Conservation (phyloP, 2,888 invertebrate genomes). For the Caenorhabditis sp. region DNA sequence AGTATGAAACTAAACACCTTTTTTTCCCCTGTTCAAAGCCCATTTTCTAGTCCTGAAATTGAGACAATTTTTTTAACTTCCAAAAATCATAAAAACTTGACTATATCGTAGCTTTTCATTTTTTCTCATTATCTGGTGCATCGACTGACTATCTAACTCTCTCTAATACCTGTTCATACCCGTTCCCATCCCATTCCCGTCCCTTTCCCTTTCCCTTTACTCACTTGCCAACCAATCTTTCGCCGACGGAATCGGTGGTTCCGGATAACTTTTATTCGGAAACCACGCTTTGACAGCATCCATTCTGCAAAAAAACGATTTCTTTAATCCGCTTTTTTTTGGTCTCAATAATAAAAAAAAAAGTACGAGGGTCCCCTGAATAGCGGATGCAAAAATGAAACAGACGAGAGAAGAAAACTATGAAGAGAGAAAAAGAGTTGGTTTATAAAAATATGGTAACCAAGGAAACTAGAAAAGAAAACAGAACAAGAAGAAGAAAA, state of each 20-base stretch:
- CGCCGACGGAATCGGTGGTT: constrained; percentile 38
- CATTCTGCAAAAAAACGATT: constrained; percentile 22
- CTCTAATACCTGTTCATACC: too few relatives aligned
- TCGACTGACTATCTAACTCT: too few relatives aligned
- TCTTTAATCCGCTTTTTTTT: not conserved
- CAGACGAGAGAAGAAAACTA: not conserved
- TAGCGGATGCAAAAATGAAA: not conserved
- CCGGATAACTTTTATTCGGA: constrained; percentile 21
- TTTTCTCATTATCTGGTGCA: too few relatives aligned
- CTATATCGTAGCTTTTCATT: too few relatives aligned
- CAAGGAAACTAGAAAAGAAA: not conserved
- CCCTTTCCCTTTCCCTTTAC: too few relatives aligned
- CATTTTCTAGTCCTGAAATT: too few relatives aligned
- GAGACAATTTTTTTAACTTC: too few relatives aligned
- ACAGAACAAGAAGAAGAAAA: not conserved
- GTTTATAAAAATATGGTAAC: constrained; percentile 1
- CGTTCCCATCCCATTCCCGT: too few relatives aligned
- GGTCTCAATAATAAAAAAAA: too few relatives aligned
- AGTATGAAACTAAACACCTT: too few relatives aligned
- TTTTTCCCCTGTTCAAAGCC: too few relatives aligned
- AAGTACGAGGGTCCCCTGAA: not conserved
- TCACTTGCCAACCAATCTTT: constrained; percentile 41
- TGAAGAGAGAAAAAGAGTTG: not conserved
- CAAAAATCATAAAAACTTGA: too few relatives aligned
- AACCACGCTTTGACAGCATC: constrained; percentile 51